Evolutionary conservation across 2,888 invertebrate genomes (phyloP).

Genomic region (Mermis nigrescens): DNA sequence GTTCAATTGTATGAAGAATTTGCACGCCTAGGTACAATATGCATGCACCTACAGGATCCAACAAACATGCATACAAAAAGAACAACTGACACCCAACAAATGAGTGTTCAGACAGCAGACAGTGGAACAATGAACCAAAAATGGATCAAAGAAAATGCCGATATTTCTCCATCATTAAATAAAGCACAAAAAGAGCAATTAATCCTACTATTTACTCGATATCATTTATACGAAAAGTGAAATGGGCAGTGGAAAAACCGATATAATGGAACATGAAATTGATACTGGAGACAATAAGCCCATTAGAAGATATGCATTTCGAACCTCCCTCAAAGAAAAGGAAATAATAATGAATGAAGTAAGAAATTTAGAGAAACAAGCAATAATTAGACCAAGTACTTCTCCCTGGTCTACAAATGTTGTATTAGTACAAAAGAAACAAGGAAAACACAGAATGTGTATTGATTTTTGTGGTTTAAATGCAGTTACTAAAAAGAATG

Average conservation of each 20-base stretch:
- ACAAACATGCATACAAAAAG: neutral
- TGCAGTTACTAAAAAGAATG: constrained; percentile 14
- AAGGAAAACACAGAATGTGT: constrained; percentile 17
- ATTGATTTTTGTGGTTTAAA: constrained; percentile 19
- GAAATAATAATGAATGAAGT: neutral
- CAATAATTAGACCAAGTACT: constrained; percentile 17
- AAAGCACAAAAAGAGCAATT: neutral
- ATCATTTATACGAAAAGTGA: neutral
- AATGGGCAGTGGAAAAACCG: neutral
- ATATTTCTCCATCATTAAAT: neutral
- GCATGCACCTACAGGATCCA: no score
- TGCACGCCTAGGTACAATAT: no score
- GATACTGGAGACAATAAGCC: neutral
- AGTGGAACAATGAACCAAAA: no score
- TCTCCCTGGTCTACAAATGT: constrained; percentile 29
- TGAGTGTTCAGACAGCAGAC: no score
- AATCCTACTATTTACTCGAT: neutral
- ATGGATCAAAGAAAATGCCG: neutral
- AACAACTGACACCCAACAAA: neutral
- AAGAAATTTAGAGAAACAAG: neutral
- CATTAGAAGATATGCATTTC: neutral
- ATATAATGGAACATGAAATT: neutral
- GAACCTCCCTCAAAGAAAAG: neutral
- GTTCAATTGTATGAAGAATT: neutral
- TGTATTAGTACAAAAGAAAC: constrained; percentile 28